Conservation (phyloP, 2,113 vertebrate species). For the Lampris megalopsis region DNA sequence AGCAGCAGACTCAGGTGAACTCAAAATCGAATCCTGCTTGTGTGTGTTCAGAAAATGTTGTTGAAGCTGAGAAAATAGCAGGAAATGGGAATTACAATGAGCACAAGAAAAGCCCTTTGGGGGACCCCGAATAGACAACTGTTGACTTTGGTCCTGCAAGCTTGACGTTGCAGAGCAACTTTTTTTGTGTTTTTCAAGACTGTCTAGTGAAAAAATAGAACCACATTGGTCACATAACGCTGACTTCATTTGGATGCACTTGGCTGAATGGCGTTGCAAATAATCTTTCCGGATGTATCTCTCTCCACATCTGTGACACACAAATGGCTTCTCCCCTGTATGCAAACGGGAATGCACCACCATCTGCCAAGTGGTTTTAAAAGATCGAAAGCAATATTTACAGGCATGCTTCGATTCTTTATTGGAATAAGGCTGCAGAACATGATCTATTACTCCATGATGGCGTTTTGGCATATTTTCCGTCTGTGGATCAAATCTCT, state of each 20-base stretch:
- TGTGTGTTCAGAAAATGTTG: constrained; percentile 81
- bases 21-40: constrained; percentile 59
- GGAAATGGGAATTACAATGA: constrained; percentile 77
- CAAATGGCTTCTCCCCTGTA: constrained; percentile 81
- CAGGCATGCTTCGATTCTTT: constrained; percentile 70
- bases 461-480: constrained; percentile 31
- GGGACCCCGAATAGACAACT: constrained; percentile 21
- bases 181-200: constrained; percentile 62
- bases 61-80: constrained; percentile 84
- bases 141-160: constrained; percentile 24
- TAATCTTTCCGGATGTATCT: constrained; percentile 82
- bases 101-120: constrained; percentile 81
- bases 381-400: constrained; percentile 76
- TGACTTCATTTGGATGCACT: constrained; percentile 56
- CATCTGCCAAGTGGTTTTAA: constrained; percentile 62
- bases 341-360: constrained; percentile 74
- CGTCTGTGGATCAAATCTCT: constrained; percentile 15
- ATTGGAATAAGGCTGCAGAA: constrained; percentile 64
- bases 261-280: constrained; percentile 75
- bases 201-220: constrained; percentile 55
- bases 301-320: constrained; percentile 76
- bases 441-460: constrained; percentile 44
- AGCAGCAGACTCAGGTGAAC: constrained; percentile 36
- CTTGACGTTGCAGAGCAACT: constrained; percentile 40
- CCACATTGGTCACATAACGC: constrained; percentile 76